Evolutionary conservation across 2,797 vertebrate species (phyloP).

Genomic region (Liasis olivaceus): DNA sequence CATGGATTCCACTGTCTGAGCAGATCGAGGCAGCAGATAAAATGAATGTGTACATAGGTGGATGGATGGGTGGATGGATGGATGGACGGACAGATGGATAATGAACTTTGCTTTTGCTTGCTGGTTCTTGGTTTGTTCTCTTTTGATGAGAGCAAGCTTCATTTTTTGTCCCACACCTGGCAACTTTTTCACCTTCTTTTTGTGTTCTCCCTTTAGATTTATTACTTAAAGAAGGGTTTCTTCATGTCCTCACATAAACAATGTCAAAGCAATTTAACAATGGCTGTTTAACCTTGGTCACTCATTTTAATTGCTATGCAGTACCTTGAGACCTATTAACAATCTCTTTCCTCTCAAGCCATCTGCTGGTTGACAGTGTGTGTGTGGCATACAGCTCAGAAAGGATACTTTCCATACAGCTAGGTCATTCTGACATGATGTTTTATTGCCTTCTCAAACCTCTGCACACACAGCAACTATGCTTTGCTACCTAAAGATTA

Average conservation of each 20-base stretch:
- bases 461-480: conserved; percentile 14
- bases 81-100: not conserved
- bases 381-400: conserved; percentile 32
- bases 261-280: conserved; percentile 35
- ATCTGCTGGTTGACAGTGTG: conserved; percentile 58
- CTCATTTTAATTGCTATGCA: conserved; percentile 55
- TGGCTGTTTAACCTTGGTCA: conserved; percentile 50
- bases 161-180: not conserved
- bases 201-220: conserved; percentile 5
- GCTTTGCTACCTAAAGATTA: conserved; percentile 15
- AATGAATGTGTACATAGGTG: not conserved
- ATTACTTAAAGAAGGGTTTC: conserved; percentile 16
- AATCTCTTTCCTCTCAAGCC: conserved; percentile 60
- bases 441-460: conserved; percentile 38
- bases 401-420: conserved; percentile 36
- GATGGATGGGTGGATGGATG: not conserved
- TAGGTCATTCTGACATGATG: conserved; percentile 48
- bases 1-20: not conserved
- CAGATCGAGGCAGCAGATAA: not conserved
- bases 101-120: not conserved
- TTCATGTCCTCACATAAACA: conserved; percentile 9
- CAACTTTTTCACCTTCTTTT: conserved; percentile 14
- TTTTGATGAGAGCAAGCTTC: not conserved
- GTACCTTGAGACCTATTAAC: conserved; percentile 62
- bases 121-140: not conserved